phyloP scores from a whole-genome alignment of 2,113 vertebrate species.

The Pavo muticus region DNA sequence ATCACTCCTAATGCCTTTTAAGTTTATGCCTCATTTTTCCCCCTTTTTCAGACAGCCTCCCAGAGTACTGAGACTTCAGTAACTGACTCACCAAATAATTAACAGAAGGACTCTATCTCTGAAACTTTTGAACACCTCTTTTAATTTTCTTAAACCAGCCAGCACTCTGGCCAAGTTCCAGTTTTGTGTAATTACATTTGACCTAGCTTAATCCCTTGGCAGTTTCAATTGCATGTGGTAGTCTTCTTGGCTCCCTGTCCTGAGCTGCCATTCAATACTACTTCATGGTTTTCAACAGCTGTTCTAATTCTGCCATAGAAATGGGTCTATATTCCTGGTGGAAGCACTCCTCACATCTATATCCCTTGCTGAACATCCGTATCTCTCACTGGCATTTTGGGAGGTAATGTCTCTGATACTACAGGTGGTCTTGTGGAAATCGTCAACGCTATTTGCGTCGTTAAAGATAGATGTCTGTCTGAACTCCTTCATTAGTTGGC shows the following conservation, averaged over 20 bases:
- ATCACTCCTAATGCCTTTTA: constrained; percentile 68
- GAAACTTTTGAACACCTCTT: constrained; percentile 70
- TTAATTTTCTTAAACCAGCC: constrained; percentile 69
- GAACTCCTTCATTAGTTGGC: not conserved
- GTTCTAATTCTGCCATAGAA: not conserved
- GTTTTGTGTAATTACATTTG: constrained; percentile 63
- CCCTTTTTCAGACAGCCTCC: constrained; percentile 51
- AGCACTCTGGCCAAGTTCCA: constrained; percentile 49
- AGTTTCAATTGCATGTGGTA: constrained; percentile 65
- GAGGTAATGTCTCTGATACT: not conserved
- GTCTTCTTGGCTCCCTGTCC: constrained; percentile 43
- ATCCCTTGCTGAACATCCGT: not conserved
- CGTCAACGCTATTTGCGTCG: not conserved
- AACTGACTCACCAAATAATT: constrained; percentile 70
- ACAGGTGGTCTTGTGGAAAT: not conserved
- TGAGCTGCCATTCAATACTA: constrained; percentile 48
- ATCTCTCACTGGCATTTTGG: not conserved
- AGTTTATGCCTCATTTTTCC: constrained; percentile 66
- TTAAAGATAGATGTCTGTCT: not conserved
- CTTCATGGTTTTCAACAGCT: constrained; percentile 57
- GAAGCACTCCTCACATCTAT: not conserved
- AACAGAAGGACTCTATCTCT: constrained; percentile 63
- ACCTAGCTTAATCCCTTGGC: constrained; percentile 68
- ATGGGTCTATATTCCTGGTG: not conserved
- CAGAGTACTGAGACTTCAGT: constrained; percentile 46